A percentile compares a stretch with the other conserved stretches of the same genome.
Evolutionary conservation across 1,140 invertebrate genomes (phyloP).

Genomic region (Bombus fervidus): DNA sequence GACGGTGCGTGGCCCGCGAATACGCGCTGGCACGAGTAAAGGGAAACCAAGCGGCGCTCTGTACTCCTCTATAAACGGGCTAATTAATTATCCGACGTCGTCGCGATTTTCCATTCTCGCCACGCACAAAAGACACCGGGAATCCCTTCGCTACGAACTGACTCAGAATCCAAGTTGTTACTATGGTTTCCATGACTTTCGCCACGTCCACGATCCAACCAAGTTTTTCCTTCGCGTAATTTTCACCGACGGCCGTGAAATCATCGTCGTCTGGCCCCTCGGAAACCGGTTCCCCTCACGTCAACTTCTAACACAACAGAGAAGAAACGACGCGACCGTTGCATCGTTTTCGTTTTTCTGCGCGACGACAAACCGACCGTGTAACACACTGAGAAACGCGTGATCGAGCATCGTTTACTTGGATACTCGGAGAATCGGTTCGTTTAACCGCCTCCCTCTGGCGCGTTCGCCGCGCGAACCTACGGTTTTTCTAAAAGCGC

Average conservation of each 20-base stretch:
- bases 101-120: constrained; percentile 32
- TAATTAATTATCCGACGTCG: constrained; percentile 58
- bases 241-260: constrained; percentile 72
- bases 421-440: not conserved
- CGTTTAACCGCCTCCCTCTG: constrained; percentile 3
- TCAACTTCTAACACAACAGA: not conserved
- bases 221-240: constrained; percentile 64
- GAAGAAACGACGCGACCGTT: constrained; percentile 11
- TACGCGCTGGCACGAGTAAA: constrained; percentile 2
- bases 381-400: constrained; percentile 11
- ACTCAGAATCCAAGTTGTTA: not conserved
- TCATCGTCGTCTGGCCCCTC: constrained; percentile 48
- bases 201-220: constrained; percentile 41
- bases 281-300: constrained; percentile 61
- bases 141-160: not conserved
- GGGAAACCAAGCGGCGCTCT: constrained; percentile 14
- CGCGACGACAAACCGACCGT: not conserved
- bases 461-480: not conserved
- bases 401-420: constrained; percentile 19
- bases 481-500: not conserved
- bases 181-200: not conserved
- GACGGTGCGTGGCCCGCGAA: not conserved
- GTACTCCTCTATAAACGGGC: constrained; percentile 13
- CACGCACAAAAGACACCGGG: not conserved
- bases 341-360: constrained; percentile 41